These are phyloP conservation scores for Suillia variegata DNA, from an alignment of 2,888 invertebrate species.

Conservation along the genomic window DNA sequence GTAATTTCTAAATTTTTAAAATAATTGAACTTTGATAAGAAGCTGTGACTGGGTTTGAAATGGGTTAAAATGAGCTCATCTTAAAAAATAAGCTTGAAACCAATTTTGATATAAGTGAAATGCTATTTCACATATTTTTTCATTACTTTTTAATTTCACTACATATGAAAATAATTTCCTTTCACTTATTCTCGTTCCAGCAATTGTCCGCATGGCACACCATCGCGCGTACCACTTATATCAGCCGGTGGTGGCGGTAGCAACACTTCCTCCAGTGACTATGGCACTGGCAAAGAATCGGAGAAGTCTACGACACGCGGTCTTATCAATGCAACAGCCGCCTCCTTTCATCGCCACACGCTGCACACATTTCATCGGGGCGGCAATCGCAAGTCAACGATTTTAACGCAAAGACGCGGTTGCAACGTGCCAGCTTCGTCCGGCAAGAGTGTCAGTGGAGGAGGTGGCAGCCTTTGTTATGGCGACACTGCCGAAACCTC, in stretches of 20 bases:
- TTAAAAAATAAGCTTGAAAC: too few relatives aligned
- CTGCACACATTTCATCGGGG: conserved; percentile 38
- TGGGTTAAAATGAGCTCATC: too few relatives aligned
- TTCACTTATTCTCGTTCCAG: conserved; percentile 33
- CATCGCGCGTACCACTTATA: conserved; percentile 77
- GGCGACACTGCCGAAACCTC: conserved; percentile 49
- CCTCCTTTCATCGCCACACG: conserved; percentile 48
- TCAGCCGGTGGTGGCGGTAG: conserved; percentile 54
- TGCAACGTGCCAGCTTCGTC: conserved; percentile 29
- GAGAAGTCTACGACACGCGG: conserved; percentile 36
- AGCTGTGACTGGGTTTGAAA: too few relatives aligned
- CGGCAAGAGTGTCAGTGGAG: background rate
- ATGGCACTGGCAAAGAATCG: conserved; percentile 6
- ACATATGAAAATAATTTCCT: too few relatives aligned
- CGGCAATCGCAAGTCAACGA: conserved; percentile 37
- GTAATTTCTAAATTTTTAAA: too few relatives aligned
- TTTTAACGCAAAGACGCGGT: conserved; percentile 34
- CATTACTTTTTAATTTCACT: background rate
- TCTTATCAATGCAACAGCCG: conserved; percentile 45
- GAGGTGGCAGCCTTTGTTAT: conserved; percentile 31
- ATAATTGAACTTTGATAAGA: too few relatives aligned
- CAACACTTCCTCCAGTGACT: conserved; percentile 4
- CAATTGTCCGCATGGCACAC: conserved; percentile 70
- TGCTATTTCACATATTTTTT: background rate
- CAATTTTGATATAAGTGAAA: too few relatives aligned